Conservation (phyloP, 2,113 vertebrate genomes). For the Leptocoma aspasia region DNA sequence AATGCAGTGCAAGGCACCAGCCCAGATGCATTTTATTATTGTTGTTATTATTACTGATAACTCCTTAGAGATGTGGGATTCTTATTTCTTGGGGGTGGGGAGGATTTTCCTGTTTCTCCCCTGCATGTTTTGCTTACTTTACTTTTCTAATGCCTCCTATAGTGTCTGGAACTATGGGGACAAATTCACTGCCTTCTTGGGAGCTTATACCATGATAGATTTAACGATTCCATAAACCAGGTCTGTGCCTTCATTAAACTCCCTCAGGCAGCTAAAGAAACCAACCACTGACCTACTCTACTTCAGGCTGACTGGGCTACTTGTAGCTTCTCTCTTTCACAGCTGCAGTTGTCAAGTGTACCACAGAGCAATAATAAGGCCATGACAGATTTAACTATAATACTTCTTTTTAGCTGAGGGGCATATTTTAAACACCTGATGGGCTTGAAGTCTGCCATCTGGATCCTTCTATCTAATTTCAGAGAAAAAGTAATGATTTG, state of each 20-base stretch:
- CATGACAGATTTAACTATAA: conserved; percentile 60
- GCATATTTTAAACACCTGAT: conserved; percentile 65
- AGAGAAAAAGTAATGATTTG: conserved; percentile 53
- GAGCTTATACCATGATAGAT: neutral
- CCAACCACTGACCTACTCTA: neutral
- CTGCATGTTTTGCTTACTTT: neutral
- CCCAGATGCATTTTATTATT: conserved; percentile 69
- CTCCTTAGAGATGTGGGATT: conserved; percentile 63
- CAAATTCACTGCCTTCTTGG: neutral
- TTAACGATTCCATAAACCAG: conserved; percentile 10
- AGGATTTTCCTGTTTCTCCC: neutral
- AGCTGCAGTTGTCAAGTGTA: conserved; percentile 47
- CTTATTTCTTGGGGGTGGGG: neutral
- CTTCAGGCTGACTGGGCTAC: neutral
- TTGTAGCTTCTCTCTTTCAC: neutral
- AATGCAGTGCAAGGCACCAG: conserved; percentile 49
- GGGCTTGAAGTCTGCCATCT: conserved; percentile 59
- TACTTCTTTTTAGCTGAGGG: conserved; percentile 41
- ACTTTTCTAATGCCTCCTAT: neutral
- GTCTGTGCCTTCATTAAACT: neutral
- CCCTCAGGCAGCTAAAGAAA: neutral
- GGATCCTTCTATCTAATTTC: conserved; percentile 57
- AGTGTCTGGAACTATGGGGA: neutral
- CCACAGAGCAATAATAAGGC: conserved; percentile 53
- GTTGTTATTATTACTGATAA: conserved; percentile 67